These are phyloP conservation scores for Corella eumyota DNA, from an alignment of 23 tunicate genomes.

Conservation along the genomic window DNA sequence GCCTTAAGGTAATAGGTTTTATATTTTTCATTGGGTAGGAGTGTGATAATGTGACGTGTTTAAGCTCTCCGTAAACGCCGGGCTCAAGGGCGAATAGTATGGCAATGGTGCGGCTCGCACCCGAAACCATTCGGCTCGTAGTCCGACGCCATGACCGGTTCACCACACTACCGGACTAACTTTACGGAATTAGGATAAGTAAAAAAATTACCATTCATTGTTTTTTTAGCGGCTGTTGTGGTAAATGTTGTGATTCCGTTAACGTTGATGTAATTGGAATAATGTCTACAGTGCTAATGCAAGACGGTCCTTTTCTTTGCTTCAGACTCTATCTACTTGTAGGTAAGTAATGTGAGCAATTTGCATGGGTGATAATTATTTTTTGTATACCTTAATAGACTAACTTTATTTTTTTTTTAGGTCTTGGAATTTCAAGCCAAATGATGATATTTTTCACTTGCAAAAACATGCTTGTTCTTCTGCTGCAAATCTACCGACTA, in stretches of 20 bases:
- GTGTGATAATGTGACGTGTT: too few relatives aligned
- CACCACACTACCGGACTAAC: too few relatives aligned
- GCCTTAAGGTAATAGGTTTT: too few relatives aligned
- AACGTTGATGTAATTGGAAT: conserved; percentile 71
- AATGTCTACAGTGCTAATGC: conserved; percentile 70
- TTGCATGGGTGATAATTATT: too few relatives aligned
- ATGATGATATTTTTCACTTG: conserved; percentile 95
- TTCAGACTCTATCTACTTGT: conserved; percentile 62
- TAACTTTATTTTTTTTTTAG: conserved; percentile 7
- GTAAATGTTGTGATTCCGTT: conserved; percentile 5
- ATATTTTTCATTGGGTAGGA: too few relatives aligned
- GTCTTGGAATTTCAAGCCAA: conserved; percentile 46
- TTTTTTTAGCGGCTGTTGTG: conserved; percentile 9
- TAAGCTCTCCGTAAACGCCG: too few relatives aligned
- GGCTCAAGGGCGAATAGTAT: too few relatives aligned
- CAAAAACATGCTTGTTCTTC: conserved; percentile 68
- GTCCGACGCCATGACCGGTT: too few relatives aligned
- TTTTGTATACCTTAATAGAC: background rate
- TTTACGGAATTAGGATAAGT: too few relatives aligned
- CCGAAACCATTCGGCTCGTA: too few relatives aligned
- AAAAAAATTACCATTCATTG: too few relatives aligned
- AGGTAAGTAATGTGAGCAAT: conserved; percentile 21
- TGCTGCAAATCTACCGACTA: conserved; percentile 67
- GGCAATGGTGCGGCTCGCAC: too few relatives aligned
- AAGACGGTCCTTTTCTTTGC: conserved; percentile 76